Conservation (phyloP, 2,797 vertebrate species). For the Acestrorhynchus altus region DNA sequence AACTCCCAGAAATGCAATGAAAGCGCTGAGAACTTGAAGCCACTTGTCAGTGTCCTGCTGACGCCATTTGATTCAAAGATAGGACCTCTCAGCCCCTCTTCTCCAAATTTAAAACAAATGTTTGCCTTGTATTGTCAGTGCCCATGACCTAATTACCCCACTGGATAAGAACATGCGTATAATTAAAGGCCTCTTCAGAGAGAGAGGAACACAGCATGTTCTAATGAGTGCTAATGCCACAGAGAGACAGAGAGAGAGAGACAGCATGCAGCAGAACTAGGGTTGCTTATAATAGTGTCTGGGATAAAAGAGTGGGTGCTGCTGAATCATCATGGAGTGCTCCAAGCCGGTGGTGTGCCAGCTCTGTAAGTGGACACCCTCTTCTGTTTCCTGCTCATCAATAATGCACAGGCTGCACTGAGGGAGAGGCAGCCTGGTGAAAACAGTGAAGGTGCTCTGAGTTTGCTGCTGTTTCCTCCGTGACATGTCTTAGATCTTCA, state of each 20-base stretch:
- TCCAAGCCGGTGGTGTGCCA: constrained; percentile 23
- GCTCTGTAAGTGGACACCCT: constrained; percentile 54
- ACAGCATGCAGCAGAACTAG: constrained; percentile 29
- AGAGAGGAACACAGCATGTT: constrained; percentile 23
- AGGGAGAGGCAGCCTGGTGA: constrained; percentile 35
- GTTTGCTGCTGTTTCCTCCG: constrained; percentile 37
- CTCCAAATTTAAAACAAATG: neutral
- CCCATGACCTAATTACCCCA: constrained; percentile 10
- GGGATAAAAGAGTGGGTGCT: constrained; percentile 31
- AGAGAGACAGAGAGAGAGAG: constrained; percentile 19
- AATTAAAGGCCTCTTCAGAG: constrained; percentile 46
- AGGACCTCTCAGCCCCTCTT: neutral
- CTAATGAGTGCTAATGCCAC: constrained; percentile 46
- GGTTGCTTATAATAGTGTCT: constrained; percentile 39
- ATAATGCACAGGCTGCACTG: constrained; percentile 55
- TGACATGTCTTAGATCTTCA: constrained; percentile 42
- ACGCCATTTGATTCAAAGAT: neutral
- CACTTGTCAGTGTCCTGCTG: constrained; percentile 24
- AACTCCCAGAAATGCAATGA: neutral
- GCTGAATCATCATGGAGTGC: constrained; percentile 60
- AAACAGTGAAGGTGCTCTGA: constrained; percentile 24
- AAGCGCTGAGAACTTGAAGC: constrained; percentile 5
- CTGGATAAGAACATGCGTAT: constrained; percentile 38
- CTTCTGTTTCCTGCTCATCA: constrained; percentile 46
- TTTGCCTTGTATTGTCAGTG: constrained; percentile 10